Evolutionary conservation across 2,888 invertebrate species (phyloP), one percentile per base, ranked within the genome.

Genomic region (Zygaena filipendulae): DNA sequence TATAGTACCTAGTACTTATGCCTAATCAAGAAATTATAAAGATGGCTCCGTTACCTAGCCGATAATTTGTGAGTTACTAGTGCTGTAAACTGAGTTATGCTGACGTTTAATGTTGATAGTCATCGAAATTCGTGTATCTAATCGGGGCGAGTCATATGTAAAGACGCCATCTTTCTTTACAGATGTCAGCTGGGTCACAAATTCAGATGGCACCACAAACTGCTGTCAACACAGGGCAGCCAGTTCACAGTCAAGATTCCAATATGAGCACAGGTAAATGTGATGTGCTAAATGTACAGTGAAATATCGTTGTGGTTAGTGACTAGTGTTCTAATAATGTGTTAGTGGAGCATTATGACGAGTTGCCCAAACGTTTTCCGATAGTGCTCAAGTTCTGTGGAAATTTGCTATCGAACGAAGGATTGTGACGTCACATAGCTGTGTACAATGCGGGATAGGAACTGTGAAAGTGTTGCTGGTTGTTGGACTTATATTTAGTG

Each of bases 101-200:
- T n/a, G n/a, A n/a, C n/a, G n/a, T n/a, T n/a, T n/a, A n/a, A n/a
- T n/a, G n/a, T 48, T 42, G 45, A 53, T 43, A 40, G 49, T 52
- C 42, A 49, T 48, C 47, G 45, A 55, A 52, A 50, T 46, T 41
- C 49, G 47, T 47, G 47, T 52, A 58, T 60, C 55, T 59, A n/a
- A n/a, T n/a, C n/a, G n/a, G 64, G 68, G 66, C 71, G 67, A 77
- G 64, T 77, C 77, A 75, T 74, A 75, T 75, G 75, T 75, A 77
- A 72, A 72, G 79, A 74, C 77, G 79, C 79, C 79, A 79, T 79
- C 74, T 79, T 77, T 70, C 75, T 77, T 87, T 87, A 56, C 85
- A 93, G 93, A 93, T 93, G 93, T 92, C 93, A 87, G 92, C 93
- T 87, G 92, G 92, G 85, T 90, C 93, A 85, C 93, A 93, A 88